Conservation (phyloP, 1,140 invertebrate genomes). For the Heliconius eleuchia region DNA sequence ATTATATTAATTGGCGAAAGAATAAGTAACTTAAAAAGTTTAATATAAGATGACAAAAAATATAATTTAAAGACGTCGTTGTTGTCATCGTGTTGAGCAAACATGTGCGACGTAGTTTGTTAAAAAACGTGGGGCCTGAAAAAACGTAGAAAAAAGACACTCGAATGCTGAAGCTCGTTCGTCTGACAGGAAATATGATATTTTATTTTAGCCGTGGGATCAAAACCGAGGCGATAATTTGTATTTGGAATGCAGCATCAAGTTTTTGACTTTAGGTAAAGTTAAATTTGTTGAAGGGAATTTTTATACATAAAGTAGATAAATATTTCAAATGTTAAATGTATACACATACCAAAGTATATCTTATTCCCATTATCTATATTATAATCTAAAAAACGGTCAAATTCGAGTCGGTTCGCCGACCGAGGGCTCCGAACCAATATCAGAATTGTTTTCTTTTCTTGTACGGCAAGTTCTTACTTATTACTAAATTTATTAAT, state of each 20-base stretch:
- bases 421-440: too few relatives aligned
- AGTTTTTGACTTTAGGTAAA: conserved; percentile 63
- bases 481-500: too few relatives aligned
- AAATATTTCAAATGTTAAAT: too few relatives aligned
- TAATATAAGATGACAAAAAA: conserved; percentile 56
- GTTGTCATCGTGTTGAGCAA: conserved; percentile 57
- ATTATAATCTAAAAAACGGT: too few relatives aligned
- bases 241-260: conserved; percentile 71
- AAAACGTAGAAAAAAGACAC: conserved; percentile 68
- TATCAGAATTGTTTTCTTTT: too few relatives aligned
- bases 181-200: conserved; percentile 80
- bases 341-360: too few relatives aligned
- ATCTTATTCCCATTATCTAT: too few relatives aligned
- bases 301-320: too few relatives aligned
- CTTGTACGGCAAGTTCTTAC: too few relatives aligned
- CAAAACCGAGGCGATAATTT: conserved; percentile 77
- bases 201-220: conserved; percentile 80
- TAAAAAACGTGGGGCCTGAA: conserved; percentile 69
- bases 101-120: conserved; percentile 76
- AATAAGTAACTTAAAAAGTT: background rate
- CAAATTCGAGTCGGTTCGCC: too few relatives aligned
- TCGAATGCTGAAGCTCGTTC: conserved; percentile 69
- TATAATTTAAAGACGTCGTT: conserved; percentile 55
- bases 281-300: too few relatives aligned
- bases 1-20: background rate